phyloP scores from a whole-genome alignment of 2,797 vertebrate species.

The Crocidura indochinensis region DNA sequence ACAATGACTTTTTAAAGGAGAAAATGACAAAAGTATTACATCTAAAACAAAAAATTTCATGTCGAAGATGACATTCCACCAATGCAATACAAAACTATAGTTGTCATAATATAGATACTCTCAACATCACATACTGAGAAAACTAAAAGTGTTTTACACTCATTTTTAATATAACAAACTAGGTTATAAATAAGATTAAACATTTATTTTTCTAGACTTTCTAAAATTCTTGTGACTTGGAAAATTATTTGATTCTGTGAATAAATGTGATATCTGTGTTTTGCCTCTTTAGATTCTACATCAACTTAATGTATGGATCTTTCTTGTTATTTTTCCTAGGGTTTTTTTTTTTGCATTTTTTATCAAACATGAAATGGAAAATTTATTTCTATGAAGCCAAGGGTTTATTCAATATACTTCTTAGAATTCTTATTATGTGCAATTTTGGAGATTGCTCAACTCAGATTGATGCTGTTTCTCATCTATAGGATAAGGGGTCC shows the following conservation, averaged over 20 bases:
- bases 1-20: slow-evolving; percentile 72
- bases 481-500: no score
- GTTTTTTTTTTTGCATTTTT: slow-evolving; percentile 38
- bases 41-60: slow-evolving; percentile 69
- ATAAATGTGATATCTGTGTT: neutral
- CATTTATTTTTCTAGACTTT: slow-evolving; percentile 38
- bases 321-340: slow-evolving; percentile 38
- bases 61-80: slow-evolving; percentile 47
- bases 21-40: slow-evolving; percentile 63
- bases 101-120: slow-evolving; percentile 69
- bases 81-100: slow-evolving; percentile 49
- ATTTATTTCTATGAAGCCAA: neutral
- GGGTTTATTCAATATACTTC: neutral
- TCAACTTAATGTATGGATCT: neutral
- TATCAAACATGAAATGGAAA: slow-evolving; percentile 44
- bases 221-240: slow-evolving; percentile 65
- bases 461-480: neutral
- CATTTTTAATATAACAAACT: slow-evolving; percentile 74
- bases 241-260: slow-evolving; percentile 55
- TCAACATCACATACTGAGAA: slow-evolving; percentile 41
- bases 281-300: slow-evolving; percentile 52
- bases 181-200: slow-evolving; percentile 69
- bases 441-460: neutral
- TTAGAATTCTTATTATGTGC: neutral
- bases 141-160: slow-evolving; percentile 68